Conservation (phyloP, 2,797 vertebrate genomes). For the Myiothlypis chrysogaster region DNA sequence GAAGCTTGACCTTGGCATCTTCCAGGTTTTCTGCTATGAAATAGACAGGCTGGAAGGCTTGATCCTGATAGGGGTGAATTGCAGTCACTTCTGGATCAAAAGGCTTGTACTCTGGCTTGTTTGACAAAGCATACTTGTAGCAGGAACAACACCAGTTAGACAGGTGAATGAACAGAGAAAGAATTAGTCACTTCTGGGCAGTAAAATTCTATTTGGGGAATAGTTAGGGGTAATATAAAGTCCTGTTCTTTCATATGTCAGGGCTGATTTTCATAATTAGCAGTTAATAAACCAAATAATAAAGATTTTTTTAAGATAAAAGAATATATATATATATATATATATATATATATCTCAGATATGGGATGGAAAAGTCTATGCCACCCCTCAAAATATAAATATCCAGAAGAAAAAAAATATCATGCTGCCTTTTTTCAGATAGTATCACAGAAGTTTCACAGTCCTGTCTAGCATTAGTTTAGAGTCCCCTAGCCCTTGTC, state of each 20-base stretch:
- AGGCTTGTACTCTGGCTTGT: conserved; percentile 80
- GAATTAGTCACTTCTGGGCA: neutral
- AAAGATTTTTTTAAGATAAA: neutral
- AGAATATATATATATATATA: too few relatives aligned
- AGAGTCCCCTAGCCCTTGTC: neutral
- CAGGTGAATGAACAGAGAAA: neutral
- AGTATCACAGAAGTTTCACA: neutral
- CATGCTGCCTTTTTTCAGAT: neutral
- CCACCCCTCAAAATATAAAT: neutral
- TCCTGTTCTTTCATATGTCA: neutral
- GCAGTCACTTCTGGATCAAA: conserved; percentile 82
- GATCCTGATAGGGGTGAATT: conserved; percentile 82
- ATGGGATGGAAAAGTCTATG: neutral
- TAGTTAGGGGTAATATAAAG: neutral
- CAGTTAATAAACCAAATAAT: neutral
- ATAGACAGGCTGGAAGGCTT: conserved; percentile 84
- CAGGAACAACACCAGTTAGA: neutral
- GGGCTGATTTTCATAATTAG: neutral
- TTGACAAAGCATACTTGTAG: conserved; percentile 81
- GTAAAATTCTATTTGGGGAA: neutral
- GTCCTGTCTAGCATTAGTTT: neutral
- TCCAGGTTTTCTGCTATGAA: conserved; percentile 88
- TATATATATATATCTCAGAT: neutral
- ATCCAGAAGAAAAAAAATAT: neutral
- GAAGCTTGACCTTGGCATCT: conserved; percentile 82